Evolutionary conservation across 1,140 invertebrate species (phyloP).

Genomic region (Drosophila mauritiana): DNA sequence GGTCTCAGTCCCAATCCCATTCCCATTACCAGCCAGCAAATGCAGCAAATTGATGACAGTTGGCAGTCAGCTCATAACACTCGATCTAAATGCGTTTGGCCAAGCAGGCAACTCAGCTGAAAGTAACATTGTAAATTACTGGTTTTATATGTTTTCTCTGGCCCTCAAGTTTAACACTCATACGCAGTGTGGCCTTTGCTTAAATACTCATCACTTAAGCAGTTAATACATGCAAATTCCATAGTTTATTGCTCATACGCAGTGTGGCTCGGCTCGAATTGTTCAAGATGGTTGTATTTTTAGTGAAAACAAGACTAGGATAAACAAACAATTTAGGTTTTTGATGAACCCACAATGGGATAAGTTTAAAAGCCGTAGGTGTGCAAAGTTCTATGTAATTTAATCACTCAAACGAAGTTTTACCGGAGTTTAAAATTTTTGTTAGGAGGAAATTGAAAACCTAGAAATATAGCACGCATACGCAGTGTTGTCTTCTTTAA

Average conservation of each 20-base stretch:
- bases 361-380: background rate
- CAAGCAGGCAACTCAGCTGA: background rate
- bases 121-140: constrained; percentile 12
- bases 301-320: background rate
- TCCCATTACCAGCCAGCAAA: constrained; percentile 25
- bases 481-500: background rate
- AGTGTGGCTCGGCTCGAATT: background rate
- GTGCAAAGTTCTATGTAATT: background rate
- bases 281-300: background rate
- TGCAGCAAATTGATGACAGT: constrained; percentile 77
- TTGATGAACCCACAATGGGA: background rate
- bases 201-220: background rate
- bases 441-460: no score
- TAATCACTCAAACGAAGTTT: background rate
- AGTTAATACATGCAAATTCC: background rate
- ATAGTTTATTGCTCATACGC: background rate
- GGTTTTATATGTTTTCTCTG: background rate
- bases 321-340: background rate
- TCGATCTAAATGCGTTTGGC: constrained; percentile 19
- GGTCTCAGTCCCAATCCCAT: background rate
- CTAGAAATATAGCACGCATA: background rate
- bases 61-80: constrained; percentile 30
- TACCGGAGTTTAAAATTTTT: background rate
- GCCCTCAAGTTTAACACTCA: constrained; percentile 1
- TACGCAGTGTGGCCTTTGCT: background rate